Evolutionary conservation across 2,113 vertebrate species (phyloP).

Genomic region (Calonectris borealis): DNA sequence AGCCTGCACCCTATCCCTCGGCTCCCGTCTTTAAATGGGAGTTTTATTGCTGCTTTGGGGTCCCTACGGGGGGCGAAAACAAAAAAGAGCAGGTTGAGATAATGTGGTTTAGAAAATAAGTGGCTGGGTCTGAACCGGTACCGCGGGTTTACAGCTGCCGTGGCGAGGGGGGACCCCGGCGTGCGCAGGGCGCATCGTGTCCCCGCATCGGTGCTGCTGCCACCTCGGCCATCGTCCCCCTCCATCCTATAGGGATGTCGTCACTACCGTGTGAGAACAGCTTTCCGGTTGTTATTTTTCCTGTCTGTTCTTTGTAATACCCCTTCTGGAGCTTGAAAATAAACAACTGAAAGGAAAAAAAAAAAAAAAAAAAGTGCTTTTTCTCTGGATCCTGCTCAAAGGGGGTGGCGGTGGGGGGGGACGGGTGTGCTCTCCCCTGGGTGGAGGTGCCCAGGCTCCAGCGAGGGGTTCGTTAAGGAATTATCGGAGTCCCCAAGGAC

Average conservation of each 20-base stretch:
- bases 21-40: background rate
- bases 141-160: background rate
- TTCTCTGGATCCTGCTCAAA: background rate
- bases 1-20: background rate
- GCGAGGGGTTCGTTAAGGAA: fast-evolving
- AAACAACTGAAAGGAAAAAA: background rate
- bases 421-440: fast-evolving
- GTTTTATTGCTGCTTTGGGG: background rate
- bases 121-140: background rate
- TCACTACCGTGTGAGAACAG: background rate
- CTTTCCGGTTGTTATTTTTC: slow-evolving; percentile 33
- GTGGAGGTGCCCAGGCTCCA: background rate
- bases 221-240: background rate
- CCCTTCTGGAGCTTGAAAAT: slow-evolving; percentile 42
- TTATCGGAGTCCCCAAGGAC: background rate
- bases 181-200: fast-evolving
- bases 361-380: background rate
- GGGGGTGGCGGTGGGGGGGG: background rate
- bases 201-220: background rate
- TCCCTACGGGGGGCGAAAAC: fast-evolving
- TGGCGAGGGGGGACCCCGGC: background rate
- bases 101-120: background rate
- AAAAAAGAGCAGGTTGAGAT: background rate
- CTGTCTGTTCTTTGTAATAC: slow-evolving; percentile 30
- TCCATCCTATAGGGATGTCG: background rate